These are phyloP conservation scores for Patella depressa DNA, from an alignment of 2,888 invertebrate genomes.

Conservation along the genomic window DNA sequence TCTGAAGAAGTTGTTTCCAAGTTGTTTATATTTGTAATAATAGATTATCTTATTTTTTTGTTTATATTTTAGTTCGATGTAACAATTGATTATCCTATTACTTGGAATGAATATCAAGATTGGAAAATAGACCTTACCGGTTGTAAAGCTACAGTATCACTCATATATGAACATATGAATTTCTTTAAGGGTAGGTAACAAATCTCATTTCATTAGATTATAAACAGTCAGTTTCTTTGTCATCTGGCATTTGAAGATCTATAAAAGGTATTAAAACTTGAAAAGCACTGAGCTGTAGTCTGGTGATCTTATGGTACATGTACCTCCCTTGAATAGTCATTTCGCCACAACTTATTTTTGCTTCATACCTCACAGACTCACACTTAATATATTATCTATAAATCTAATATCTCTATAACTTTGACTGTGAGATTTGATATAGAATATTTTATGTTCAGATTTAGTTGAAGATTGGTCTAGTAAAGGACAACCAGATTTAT, in stretches of 20 bases:
- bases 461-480: slow-evolving; percentile 94
- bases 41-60: no score
- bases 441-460: slow-evolving; percentile 73
- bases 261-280: no score
- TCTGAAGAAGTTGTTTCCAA: no score
- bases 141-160: slow-evolving; percentile 92
- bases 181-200: slow-evolving; percentile 83
- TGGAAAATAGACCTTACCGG: slow-evolving; percentile 94
- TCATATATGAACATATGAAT: slow-evolving; percentile 94
- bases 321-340: no score
- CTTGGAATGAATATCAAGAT: slow-evolving; percentile 97
- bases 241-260: background rate
- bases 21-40: no score
- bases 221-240: background rate
- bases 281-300: no score
- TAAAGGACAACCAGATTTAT: slow-evolving; percentile 82
- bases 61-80: slow-evolving; percentile 79
- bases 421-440: no score
- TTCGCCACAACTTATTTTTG: no score
- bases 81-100: slow-evolving; percentile 88
- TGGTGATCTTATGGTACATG: no score
- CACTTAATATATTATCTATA: no score
- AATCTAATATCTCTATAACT: no score
- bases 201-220: background rate
- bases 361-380: no score